A percentile compares a stretch with the other conserved stretches of the same genome.
Evolutionary conservation across 1,140 invertebrate species (phyloP).

Genomic region (Bombus consobrinus): DNA sequence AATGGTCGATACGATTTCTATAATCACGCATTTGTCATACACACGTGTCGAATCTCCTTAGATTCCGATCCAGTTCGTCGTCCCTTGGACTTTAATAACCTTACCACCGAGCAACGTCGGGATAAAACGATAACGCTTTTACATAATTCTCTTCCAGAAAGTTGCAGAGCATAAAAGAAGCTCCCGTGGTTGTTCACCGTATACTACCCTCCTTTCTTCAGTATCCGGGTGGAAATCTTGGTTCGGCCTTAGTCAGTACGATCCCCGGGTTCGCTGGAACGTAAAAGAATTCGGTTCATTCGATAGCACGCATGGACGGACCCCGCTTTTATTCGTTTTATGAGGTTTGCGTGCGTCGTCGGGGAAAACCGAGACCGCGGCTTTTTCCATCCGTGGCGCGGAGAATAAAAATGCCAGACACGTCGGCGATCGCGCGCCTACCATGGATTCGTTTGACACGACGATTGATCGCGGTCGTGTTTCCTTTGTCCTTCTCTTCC

Average conservation of each 20-base stretch:
- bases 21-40: neutral
- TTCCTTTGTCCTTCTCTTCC: neutral
- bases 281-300: conserved; percentile 65
- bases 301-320: conserved; percentile 58
- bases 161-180: conserved; percentile 40
- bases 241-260: conserved; percentile 34
- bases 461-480: conserved; percentile 53
- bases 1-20: neutral
- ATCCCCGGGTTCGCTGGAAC: conserved; percentile 45
- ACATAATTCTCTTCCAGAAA: conserved; percentile 50
- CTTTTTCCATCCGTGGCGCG: neutral
- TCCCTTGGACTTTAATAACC: neutral
- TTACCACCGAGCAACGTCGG: neutral
- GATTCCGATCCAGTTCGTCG: neutral
- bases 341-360: conserved; percentile 45
- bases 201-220: no score
- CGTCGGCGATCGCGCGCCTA: conserved; percentile 42
- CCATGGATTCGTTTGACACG: conserved; percentile 45
- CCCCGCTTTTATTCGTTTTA: conserved; percentile 56
- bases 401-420: conserved; percentile 53
- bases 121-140: conserved; percentile 47
- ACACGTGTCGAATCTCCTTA: neutral
- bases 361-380: conserved; percentile 22
- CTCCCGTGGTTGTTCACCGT: neutral
- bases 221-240: conserved; percentile 34